A percentile compares a stretch with the other conserved stretches of the same genome.
Evolutionary conservation across 37 sponge, comb jelly and placozoan genomes (phyloP).

Genomic region (Dysidea cf. avara): DNA sequence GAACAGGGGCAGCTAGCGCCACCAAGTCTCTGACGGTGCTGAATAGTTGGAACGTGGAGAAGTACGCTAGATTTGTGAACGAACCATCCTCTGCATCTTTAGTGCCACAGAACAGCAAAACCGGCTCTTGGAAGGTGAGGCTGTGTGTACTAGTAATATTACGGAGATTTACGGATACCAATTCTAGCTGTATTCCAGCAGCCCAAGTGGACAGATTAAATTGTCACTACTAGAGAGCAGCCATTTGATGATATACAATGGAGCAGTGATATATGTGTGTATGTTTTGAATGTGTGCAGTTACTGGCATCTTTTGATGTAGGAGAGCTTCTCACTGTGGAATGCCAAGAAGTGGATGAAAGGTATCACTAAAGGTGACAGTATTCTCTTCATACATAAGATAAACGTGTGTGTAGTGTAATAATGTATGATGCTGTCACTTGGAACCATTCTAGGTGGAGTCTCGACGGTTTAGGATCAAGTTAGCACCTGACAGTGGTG

Average conservation of each 20-base stretch:
- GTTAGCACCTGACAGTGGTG: constrained; percentile 24
- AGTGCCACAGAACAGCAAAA: too few species aligned
- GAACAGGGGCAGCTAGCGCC: too few species aligned
- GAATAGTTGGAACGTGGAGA: constrained; percentile 62
- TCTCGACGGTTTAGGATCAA: constrained; percentile 67
- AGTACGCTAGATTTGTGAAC: constrained; percentile 62
- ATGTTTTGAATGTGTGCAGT: neutral
- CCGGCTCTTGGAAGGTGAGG: too few species aligned
- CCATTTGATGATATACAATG: constrained; percentile 50
- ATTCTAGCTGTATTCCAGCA: constrained; percentile 2
- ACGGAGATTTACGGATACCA: neutral
- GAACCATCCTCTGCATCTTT: neutral
- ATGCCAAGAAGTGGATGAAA: constrained; percentile 71
- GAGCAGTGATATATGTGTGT: constrained; percentile 40
- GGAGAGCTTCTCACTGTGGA: constrained; percentile 89
- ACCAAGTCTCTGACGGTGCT: constrained; percentile 10
- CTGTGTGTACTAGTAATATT: neutral
- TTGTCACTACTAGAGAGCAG: constrained; percentile 44
- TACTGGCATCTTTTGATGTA: constrained; percentile 24
- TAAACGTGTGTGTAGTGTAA: constrained; percentile 23
- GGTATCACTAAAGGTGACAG: constrained; percentile 82
- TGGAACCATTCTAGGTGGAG: constrained; percentile 43
- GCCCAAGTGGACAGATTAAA: constrained; percentile 45
- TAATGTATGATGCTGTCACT: neutral
- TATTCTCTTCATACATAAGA: constrained; percentile 71